These are phyloP conservation scores for Nannoperca australis DNA, from an alignment of 2,797 vertebrate genomes.

Conservation along the genomic window DNA sequence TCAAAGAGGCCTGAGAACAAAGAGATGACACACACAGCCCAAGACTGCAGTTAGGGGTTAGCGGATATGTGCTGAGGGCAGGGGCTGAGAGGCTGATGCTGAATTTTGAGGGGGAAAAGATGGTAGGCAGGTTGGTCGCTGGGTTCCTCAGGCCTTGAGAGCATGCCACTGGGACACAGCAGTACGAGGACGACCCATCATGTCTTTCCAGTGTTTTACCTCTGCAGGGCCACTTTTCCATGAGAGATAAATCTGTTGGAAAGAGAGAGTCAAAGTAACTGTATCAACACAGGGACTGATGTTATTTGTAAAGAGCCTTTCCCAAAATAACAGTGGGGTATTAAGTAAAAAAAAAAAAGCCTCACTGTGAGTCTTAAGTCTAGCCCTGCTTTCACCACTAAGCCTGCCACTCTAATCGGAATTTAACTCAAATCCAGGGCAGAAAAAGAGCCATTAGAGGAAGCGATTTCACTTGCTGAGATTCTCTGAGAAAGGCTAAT, in stretches of 20 bases:
- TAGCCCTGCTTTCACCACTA: constrained; percentile 32
- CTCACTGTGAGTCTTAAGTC: constrained; percentile 9
- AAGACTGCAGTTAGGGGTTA: constrained; percentile 42
- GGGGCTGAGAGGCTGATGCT: constrained; percentile 57
- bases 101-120: constrained; percentile 50
- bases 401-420: constrained; percentile 49
- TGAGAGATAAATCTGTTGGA: constrained; percentile 94
- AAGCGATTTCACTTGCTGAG: constrained; percentile 41
- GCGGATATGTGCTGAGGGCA: constrained; percentile 55
- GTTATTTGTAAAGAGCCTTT: constrained; percentile 36
- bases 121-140: constrained; percentile 65
- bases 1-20: constrained; percentile 83
- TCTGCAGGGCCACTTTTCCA: constrained; percentile 99
- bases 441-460: constrained; percentile 44
- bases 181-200: constrained; percentile 95
- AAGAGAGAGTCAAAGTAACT: constrained; percentile 30
- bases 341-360: constrained; percentile 13
- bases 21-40: constrained; percentile 72
- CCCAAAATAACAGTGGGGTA: constrained; percentile 4
- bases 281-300: constrained; percentile 35
- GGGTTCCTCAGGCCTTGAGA: constrained; percentile 92
- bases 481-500: constrained; percentile 39
- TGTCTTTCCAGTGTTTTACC: constrained; percentile 99
- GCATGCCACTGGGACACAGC: constrained; percentile 98
- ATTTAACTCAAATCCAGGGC: constrained; percentile 43